Base-by-base conservation (phyloP, 2,113 vertebrate genomes). In the Camelus bactrianus region DNA sequence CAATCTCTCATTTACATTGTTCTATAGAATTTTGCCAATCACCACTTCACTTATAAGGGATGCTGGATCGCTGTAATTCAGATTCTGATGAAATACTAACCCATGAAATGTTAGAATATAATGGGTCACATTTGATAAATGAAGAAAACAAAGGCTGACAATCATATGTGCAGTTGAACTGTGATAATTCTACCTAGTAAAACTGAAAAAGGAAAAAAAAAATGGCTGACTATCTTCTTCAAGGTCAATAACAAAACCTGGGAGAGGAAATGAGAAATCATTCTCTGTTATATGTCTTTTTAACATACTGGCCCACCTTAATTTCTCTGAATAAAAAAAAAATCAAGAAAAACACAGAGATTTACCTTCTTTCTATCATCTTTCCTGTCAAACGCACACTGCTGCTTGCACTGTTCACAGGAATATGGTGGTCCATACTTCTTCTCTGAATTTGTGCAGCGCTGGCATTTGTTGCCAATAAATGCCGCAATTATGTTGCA, bases 401-500 rank as follows among this genome's bases (percentile, higher is more conserved):
- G 98, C 94, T 99, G 99, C 95, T 99, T 99, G 97, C 99, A 99
- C 97, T 99, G 99, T 76, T 99, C 99, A 8, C 99, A 99, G 3
- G 98, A 98, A 95, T 98, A 98, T 0, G 99, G 99, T 3, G 98
- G 98, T 1, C 99, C 99, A 0, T 99, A 99, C 91, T 99, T 99
- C 98, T 99, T 99, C 85, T 99, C 99, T 0, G 99, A 99, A 94
- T 99, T 99, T 5, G 99, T 99, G 92, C 99, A 99, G 9, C 99
- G 98, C 82, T 99, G 99, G 97, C 99, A 99, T 96, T 99, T 99
- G 98, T 98, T 98, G 52, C 99, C 99, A 95, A 99, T 99, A 94
- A 99, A 99, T 0, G 99, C 99, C 35, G 99, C 99, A 73, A 99
- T 99, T 69, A 99, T 98, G 97, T 99, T 99, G 98, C 99, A 99